These are phyloP conservation scores for Condylura cristata DNA, from an alignment of 2,113 vertebrate species.

Conservation along the genomic window DNA sequence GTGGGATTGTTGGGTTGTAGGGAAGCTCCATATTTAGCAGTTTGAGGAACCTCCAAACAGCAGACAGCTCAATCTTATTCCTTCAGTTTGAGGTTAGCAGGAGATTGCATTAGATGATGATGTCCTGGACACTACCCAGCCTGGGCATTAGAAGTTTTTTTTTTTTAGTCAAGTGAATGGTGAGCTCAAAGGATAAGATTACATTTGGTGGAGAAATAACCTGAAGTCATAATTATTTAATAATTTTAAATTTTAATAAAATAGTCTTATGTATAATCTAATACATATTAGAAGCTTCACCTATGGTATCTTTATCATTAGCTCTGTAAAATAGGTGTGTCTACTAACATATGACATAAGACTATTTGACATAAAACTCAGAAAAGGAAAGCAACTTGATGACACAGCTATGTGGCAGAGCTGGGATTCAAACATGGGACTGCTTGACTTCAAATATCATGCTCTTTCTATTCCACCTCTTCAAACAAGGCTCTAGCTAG, in stretches of 20 bases:
- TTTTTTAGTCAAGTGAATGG: neutral
- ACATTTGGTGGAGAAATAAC: neutral
- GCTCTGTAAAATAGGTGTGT: neutral
- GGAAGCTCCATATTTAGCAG: no score
- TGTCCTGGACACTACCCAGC: neutral
- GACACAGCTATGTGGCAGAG: neutral
- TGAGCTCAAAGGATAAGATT: neutral
- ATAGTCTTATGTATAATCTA: neutral
- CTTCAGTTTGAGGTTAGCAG: neutral
- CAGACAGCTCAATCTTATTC: neutral
- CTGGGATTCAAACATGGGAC: neutral
- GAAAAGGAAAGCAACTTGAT: neutral
- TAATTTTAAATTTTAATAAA: neutral
- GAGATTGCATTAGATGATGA: neutral
- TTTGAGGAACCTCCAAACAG: no score
- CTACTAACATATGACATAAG: no score
- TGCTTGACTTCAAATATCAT: neutral
- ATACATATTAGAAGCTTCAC: neutral
- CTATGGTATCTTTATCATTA: neutral
- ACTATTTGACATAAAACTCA: no score
- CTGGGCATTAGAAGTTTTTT: neutral
- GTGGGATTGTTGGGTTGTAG: no score
- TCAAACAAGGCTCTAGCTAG: neutral
- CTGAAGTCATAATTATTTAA: neutral
- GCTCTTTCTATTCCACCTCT: neutral